Evolutionary conservation across 2,113 vertebrate genomes (phyloP).

Genomic region (Paracanthobrama guichenoti): DNA sequence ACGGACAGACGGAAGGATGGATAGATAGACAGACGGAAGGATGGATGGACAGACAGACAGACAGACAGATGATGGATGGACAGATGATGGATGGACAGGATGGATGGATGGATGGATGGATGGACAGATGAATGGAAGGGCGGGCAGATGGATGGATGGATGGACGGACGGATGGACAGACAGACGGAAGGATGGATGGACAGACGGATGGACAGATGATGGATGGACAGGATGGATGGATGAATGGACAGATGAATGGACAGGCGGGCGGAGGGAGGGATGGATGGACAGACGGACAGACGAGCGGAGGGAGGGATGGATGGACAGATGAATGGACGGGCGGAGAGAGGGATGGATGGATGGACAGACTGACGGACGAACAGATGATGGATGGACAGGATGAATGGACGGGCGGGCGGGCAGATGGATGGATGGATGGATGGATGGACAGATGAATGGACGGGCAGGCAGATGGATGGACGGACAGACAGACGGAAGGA

Average conservation of each 20-base stretch:
- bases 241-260: background rate
- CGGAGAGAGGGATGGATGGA: too few species aligned
- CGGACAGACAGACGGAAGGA: rapidly evolving
- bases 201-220: too few species aligned
- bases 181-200: rapidly evolving
- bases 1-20: too few species aligned
- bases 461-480: background rate
- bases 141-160: too few species aligned
- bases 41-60: rapidly evolving
- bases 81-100: rapidly evolving
- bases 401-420: too few species aligned
- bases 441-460: rapidly evolving
- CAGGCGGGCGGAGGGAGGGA: background rate
- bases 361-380: rapidly evolving
- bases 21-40: too few species aligned
- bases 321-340: background rate
- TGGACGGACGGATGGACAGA: background rate
- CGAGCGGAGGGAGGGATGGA: background rate
- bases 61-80: too few species aligned
- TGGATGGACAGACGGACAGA: rapidly evolving
- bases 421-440: background rate
- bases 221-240: too few species aligned
- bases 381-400: too few species aligned
- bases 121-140: too few species aligned
- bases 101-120: too few species aligned